Percentiles rank a stretch among this genome's conserved stretches.
Conservation (phyloP, 2,888 invertebrate species). For the Tholera decimalis region DNA sequence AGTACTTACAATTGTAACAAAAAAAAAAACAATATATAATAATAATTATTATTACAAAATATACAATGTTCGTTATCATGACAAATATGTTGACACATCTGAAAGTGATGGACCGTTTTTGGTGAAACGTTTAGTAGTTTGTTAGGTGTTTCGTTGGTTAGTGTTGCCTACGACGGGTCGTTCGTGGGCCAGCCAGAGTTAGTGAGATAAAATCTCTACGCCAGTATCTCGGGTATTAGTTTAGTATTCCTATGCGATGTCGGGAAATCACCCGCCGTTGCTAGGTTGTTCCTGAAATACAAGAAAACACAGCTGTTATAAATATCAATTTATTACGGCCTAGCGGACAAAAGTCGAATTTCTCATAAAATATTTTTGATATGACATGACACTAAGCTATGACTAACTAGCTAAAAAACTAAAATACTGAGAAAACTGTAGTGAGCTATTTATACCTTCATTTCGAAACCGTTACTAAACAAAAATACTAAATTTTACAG, state of each 20-base stretch:
- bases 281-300: slow-evolving; percentile 85
- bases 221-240: slow-evolving; percentile 32
- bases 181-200: slow-evolving; percentile 55
- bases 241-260: slow-evolving; percentile 27
- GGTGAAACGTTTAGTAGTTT: slow-evolving; percentile 59
- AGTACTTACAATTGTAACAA: slow-evolving; percentile 71
- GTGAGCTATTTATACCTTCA: no score
- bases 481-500: no score
- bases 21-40: slow-evolving; percentile 65
- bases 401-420: no score
- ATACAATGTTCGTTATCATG: slow-evolving; percentile 74
- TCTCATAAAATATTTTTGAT: no score
- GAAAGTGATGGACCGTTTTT: slow-evolving; percentile 65
- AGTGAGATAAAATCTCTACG: slow-evolving; percentile 50
- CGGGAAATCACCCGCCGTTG: slow-evolving; percentile 83
- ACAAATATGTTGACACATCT: slow-evolving; percentile 62
- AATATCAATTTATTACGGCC: neutral
- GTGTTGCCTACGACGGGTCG: slow-evolving; percentile 38
- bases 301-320: neutral
- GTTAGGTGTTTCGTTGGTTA: slow-evolving; percentile 53
- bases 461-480: no score
- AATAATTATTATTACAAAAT: slow-evolving; percentile 81
- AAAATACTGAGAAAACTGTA: no score
- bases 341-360: no score
- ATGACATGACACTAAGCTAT: no score